Conservation (phyloP, 2,113 vertebrate species). For the Sialia sialis region DNA sequence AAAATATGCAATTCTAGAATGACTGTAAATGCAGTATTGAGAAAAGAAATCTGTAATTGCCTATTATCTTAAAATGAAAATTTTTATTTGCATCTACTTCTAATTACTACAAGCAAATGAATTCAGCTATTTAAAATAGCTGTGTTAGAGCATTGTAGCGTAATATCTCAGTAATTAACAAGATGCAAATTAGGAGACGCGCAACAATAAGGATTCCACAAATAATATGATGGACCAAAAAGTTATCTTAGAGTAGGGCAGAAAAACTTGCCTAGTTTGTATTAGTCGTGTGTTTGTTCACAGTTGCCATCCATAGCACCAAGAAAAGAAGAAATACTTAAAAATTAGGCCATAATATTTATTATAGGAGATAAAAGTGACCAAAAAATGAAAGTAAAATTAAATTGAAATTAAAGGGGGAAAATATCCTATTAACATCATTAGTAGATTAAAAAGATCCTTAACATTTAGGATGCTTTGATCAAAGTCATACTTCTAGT, state of each 20-base stretch:
- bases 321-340: neutral
- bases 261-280: neutral
- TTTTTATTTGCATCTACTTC: conserved; percentile 15
- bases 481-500: neutral
- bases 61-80: neutral
- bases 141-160: neutral
- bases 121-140: neutral
- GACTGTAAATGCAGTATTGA: neutral
- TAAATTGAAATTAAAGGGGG: neutral
- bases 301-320: neutral
- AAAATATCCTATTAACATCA: neutral
- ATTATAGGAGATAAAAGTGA: neutral
- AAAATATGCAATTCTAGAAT: neutral
- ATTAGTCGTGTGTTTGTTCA: neutral
- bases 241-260: neutral
- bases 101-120: conserved; percentile 30
- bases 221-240: neutral
- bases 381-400: neutral
- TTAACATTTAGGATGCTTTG: neutral
- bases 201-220: neutral
- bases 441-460: neutral
- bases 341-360: neutral
- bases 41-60: neutral
- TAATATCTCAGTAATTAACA: conserved; percentile 20
- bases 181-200: neutral